Percentiles rank a stretch among this genome's conserved stretches.
Conservation (phyloP, 2,888 invertebrate species). For the Hydrotaea diabolus region DNA sequence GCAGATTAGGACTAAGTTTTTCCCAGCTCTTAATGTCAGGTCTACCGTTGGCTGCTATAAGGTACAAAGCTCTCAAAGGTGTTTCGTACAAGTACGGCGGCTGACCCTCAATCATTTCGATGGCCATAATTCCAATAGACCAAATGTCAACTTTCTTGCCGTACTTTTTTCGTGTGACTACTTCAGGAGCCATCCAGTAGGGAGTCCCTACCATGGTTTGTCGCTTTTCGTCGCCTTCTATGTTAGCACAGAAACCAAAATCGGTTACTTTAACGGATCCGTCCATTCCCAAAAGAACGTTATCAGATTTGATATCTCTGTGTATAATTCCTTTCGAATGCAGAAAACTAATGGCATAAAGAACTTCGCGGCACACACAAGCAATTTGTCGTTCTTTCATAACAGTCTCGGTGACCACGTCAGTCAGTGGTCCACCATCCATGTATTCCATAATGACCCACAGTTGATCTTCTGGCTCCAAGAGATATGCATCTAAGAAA, state of each 20-base stretch:
- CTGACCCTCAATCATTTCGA: conserved; percentile 96
- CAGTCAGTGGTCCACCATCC: conserved; percentile 96
- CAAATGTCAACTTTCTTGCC: conserved; percentile 96
- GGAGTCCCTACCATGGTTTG: conserved; percentile 99
- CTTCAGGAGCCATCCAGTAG: conserved; percentile 98
- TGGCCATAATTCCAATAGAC: conserved; percentile 99
- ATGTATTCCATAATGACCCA: conserved; percentile 99
- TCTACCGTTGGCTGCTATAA: conserved; percentile 97
- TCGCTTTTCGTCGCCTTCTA: conserved; percentile 95
- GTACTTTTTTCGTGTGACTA: conserved; percentile 95
- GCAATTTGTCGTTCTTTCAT: conserved; percentile 99
- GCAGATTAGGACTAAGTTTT: conserved; percentile 88
- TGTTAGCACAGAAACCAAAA: conserved; percentile 99
- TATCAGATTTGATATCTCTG: conserved; percentile 98
- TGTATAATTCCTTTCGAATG: conserved; percentile 95
- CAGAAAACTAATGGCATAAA: conserved; percentile 93
- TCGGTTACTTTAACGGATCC: conserved; percentile 96
- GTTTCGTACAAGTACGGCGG: conserved; percentile 98
- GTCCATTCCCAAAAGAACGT: conserved; percentile 95
- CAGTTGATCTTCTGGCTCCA: conserved; percentile 92
- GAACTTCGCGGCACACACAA: conserved; percentile 93
- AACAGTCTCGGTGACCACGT: conserved; percentile 97
- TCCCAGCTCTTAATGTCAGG: conserved; percentile 94
- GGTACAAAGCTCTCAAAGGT: conserved; percentile 93
- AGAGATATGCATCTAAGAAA: conserved; percentile 95